These are phyloP conservation scores for Steinernema scapterisci DNA, from an alignment of 2,888 invertebrate species.

Conservation along the genomic window DNA sequence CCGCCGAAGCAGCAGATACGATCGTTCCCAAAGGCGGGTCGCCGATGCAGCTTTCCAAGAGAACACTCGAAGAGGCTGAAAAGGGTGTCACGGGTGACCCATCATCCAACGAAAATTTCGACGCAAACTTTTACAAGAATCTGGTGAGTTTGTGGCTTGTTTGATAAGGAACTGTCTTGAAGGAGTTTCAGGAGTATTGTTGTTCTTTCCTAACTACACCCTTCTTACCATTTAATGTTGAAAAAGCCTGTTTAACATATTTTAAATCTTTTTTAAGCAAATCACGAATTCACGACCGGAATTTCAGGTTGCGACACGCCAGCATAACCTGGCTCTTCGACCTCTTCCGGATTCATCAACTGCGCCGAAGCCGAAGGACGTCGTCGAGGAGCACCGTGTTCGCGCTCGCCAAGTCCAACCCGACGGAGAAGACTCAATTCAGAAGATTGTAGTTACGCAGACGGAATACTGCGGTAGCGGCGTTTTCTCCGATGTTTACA, in stretches of 20 bases:
- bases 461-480: conserved; percentile 35
- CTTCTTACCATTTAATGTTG: too few relatives aligned
- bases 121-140: conserved; percentile 38
- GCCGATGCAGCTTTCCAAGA: background rate
- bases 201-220: too few relatives aligned
- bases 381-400: background rate
- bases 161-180: too few relatives aligned
- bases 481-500: conserved; percentile 34
- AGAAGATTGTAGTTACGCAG: conserved; percentile 34
- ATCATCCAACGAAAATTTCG: conserved; percentile 38
- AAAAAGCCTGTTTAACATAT: too few relatives aligned
- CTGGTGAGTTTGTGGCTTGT: conserved; percentile 12
- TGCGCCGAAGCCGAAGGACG: conserved; percentile 7
- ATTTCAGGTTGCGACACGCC: conserved; percentile 36
- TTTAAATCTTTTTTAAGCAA: background rate
- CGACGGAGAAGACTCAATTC: conserved; percentile 33
- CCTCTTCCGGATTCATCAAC: conserved; percentile 9
- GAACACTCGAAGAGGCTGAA: conserved; percentile 34
- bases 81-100: conserved; percentile 36
- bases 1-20: too few relatives aligned
- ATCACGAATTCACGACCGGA: background rate
- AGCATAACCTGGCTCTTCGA: conserved; percentile 35
- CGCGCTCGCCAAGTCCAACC: conserved; percentile 35
- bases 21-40: background rate
- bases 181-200: too few relatives aligned